These are phyloP conservation scores for Delphinapterus leucas DNA, from an alignment of 2,113 vertebrate genomes.

Conservation along the genomic window DNA sequence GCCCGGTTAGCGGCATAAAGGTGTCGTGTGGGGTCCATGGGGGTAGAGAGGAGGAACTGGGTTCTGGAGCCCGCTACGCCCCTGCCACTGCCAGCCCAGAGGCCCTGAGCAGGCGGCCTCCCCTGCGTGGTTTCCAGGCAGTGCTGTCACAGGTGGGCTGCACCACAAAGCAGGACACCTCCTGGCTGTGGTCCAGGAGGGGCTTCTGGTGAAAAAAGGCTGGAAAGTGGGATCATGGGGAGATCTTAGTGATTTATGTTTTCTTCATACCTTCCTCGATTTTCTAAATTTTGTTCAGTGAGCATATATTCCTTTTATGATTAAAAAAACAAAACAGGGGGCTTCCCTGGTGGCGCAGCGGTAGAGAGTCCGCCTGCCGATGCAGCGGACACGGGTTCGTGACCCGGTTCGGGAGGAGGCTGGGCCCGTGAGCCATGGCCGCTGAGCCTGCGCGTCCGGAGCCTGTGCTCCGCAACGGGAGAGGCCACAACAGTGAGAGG, in stretches of 20 bases:
- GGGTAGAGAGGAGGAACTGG: neutral
- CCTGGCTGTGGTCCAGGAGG: neutral
- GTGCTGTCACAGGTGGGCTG: neutral
- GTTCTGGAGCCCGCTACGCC: neutral
- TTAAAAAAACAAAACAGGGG: neutral
- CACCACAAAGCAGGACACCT: neutral
- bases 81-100: neutral
- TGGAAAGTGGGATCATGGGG: neutral
- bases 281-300: neutral
- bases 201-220: neutral
- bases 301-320: neutral
- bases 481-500: too few relatives aligned
- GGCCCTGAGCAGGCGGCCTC: neutral
- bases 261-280: neutral
- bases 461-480: too few relatives aligned
- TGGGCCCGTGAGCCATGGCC: too few relatives aligned
- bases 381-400: too few relatives aligned
- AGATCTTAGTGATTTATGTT: neutral
- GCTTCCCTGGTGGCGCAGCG: too few relatives aligned
- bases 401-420: too few relatives aligned
- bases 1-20: neutral
- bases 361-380: too few relatives aligned
- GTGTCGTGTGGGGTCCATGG: rapidly evolving
- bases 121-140: too few relatives aligned
- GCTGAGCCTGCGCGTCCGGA: too few relatives aligned